These are phyloP conservation scores for Characodon lateralis DNA, from an alignment of 2,797 vertebrate genomes.

Conservation along the genomic window DNA sequence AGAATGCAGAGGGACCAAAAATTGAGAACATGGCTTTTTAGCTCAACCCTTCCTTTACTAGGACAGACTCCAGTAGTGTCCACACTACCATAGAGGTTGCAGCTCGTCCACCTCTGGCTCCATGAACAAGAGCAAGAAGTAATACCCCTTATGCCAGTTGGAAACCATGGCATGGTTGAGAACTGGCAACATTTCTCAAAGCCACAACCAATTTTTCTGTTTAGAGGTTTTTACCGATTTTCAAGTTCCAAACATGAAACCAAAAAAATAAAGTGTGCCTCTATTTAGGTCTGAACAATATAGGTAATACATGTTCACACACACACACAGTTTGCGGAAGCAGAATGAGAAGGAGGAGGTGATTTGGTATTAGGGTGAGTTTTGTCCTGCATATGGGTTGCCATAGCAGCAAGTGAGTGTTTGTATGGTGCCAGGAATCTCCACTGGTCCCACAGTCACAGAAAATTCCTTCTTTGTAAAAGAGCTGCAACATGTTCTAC, in stretches of 20 bases:
- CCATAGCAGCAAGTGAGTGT: conserved; percentile 65
- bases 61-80: too few species aligned
- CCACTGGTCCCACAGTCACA: conserved; percentile 54
- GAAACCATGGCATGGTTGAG: not conserved
- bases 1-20: not conserved
- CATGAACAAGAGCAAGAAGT: not conserved
- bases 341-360: not conserved
- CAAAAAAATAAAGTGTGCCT: not conserved
- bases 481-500: conserved; percentile 8
- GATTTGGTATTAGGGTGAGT: conserved; percentile 16
- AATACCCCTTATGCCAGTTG: not conserved
- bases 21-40: not conserved
- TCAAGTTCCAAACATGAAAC: not conserved
- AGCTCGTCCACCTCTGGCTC: not conserved
- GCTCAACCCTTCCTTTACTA: too few species aligned
- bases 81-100: not conserved
- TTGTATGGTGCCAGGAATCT: conserved; percentile 63
- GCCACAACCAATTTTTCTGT: not conserved
- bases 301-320: conserved; percentile 14
- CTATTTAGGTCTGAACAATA: conserved; percentile 3
- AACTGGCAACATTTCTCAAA: not conserved
- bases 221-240: not conserved
- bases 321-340: not conserved
- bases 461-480: not conserved
- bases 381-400: conserved; percentile 63